Evolutionary conservation across 2,113 vertebrate genomes (phyloP).

Genomic region (Chloebia gouldiae): DNA sequence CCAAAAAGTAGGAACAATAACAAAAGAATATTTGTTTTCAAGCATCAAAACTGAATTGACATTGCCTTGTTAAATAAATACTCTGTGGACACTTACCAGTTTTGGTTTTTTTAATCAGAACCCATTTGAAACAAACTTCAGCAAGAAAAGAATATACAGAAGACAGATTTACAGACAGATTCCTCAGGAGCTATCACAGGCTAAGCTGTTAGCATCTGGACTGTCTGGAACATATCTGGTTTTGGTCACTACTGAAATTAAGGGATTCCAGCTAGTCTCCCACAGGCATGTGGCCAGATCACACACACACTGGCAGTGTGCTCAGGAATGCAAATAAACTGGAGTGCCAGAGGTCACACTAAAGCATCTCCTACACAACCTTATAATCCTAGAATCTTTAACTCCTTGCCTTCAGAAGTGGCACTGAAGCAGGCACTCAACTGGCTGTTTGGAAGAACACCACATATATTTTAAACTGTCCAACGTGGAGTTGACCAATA

Average conservation of each 20-base stretch:
- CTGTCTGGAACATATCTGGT: background rate
- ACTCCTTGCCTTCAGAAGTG: conserved; percentile 8
- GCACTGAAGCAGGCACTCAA: background rate
- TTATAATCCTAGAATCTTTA: background rate
- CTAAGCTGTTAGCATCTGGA: background rate
- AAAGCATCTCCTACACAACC: background rate
- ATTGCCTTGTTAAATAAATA: background rate
- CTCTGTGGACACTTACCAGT: background rate
- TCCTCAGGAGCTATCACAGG: background rate
- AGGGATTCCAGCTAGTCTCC: conserved; percentile 35
- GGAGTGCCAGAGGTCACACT: conserved; percentile 27
- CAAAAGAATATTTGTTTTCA: background rate
- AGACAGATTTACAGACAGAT: background rate
- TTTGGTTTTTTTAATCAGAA: background rate
- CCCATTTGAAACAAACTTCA: background rate
- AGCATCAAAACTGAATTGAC: background rate
- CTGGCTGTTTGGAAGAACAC: background rate
- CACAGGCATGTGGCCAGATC: conserved; percentile 36
- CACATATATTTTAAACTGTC: background rate
- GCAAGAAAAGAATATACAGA: background rate
- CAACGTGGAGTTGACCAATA: background rate
- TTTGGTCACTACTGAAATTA: background rate
- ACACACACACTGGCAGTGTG: background rate
- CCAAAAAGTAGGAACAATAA: background rate
- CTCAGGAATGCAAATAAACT: conserved; percentile 45